A percentile compares a stretch with the other conserved stretches of the same genome.
Conservation (phyloP, 2,797 vertebrate genomes). For the Erethizon dorsatum region DNA sequence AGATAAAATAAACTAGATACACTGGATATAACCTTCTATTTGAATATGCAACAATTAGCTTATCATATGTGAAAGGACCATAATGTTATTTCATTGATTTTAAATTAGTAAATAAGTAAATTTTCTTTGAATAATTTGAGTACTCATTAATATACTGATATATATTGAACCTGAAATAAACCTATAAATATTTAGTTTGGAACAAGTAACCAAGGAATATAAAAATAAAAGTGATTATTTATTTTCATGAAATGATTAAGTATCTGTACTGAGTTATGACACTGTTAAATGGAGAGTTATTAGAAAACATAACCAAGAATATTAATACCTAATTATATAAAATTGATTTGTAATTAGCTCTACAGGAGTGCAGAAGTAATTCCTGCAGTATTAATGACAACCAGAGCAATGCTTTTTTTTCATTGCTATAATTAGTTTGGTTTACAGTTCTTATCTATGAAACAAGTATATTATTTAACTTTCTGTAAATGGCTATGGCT, state of each 20-base stretch:
- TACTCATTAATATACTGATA: slow-evolving; percentile 36
- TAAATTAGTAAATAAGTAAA: slow-evolving; percentile 57
- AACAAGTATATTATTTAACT: slow-evolving; percentile 78
- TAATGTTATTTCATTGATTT: slow-evolving; percentile 34
- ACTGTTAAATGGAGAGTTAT: slow-evolving; percentile 87
- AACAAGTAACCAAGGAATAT: slow-evolving; percentile 36
- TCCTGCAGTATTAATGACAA: slow-evolving; percentile 87
- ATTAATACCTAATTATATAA: slow-evolving; percentile 90
- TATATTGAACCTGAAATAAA: slow-evolving; percentile 64
- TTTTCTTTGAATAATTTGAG: slow-evolving; percentile 50
- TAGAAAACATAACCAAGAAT: slow-evolving; percentile 88
- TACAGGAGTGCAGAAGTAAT: slow-evolving; percentile 86
- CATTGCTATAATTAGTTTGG: slow-evolving; percentile 83
- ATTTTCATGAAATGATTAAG: slow-evolving; percentile 82
- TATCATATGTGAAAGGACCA: slow-evolving; percentile 19
- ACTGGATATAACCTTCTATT: background rate
- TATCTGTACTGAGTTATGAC: slow-evolving; percentile 81
- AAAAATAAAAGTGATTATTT: slow-evolving; percentile 81
- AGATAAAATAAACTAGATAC: background rate
- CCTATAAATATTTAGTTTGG: slow-evolving; percentile 53
- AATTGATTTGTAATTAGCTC: slow-evolving; percentile 90
- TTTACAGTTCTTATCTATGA: slow-evolving; percentile 75
- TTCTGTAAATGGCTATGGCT: background rate
- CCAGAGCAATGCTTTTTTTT: slow-evolving; percentile 75
- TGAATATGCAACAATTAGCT: background rate